Evolutionary conservation across 2,113 vertebrate genomes (phyloP).

Genomic region (Butorides virescens): DNA sequence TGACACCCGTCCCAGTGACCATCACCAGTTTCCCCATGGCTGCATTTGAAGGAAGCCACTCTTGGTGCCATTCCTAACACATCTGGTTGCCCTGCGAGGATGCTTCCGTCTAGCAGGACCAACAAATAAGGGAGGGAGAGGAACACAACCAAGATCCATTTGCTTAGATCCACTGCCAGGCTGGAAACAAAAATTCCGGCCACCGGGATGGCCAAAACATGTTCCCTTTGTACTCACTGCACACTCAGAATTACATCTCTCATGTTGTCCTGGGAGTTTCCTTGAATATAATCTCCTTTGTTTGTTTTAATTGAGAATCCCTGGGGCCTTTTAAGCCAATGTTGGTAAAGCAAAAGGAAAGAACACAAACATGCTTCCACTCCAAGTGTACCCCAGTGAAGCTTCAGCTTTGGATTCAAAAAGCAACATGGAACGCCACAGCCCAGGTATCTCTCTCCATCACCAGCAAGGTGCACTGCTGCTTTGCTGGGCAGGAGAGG

Average conservation of each 20-base stretch:
- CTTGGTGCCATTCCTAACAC: neutral
- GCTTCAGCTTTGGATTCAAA: neutral
- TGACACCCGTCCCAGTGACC: neutral
- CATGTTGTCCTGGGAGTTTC: neutral
- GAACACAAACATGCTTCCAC: neutral
- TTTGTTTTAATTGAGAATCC: neutral
- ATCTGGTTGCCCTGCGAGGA: neutral
- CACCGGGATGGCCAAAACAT: neutral
- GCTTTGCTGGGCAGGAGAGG: neutral
- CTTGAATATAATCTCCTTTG: neutral
- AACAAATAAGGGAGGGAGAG: neutral
- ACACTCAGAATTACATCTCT: neutral
- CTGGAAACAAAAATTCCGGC: conserved; percentile 1
- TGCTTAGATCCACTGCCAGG: conserved; percentile 24
- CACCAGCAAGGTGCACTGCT: neutral
- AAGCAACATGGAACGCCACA: neutral
- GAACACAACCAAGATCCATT: neutral
- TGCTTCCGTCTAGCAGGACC: neutral
- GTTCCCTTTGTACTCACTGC: neutral
- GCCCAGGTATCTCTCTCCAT: neutral
- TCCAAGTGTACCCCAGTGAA: neutral
- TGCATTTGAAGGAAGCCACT: neutral
- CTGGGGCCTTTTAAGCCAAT: neutral
- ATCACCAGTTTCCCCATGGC: neutral
- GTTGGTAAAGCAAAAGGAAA: neutral